Percentiles rank a stretch among this genome's conserved stretches.
Conservation (phyloP, 92 coral and sea anemone species). For the Scolanthus callimorphus region DNA sequence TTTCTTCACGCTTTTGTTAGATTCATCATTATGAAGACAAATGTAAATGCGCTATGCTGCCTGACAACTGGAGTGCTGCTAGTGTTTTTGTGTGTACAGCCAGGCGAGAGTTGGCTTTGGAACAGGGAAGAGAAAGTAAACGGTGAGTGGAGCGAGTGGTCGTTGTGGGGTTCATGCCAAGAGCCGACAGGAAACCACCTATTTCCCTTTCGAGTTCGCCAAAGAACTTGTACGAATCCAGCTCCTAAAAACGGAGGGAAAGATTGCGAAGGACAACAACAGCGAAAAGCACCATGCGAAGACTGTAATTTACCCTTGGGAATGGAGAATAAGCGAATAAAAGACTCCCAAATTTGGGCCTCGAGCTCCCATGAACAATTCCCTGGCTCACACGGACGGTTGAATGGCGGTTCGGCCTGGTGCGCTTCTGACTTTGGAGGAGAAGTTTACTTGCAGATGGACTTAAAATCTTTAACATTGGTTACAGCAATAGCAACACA, state of each 20-base stretch:
- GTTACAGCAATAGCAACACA: constrained; percentile 81
- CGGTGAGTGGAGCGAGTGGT: constrained; percentile 86
- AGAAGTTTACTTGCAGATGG: constrained; percentile 67
- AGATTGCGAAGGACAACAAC: constrained; percentile 56
- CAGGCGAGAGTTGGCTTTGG: constrained; percentile 32
- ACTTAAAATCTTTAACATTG: constrained; percentile 46
- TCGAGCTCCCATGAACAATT: constrained; percentile 62
- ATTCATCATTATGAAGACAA: no score
- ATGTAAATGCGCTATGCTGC: no score
- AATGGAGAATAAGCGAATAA: constrained; percentile 55
- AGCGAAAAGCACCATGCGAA: constrained; percentile 55
- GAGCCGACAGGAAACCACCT: constrained; percentile 16
- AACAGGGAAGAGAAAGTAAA: constrained; percentile 30
- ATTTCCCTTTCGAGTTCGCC: constrained; percentile 61
- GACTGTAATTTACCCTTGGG: constrained; percentile 72
- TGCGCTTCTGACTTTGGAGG: constrained; percentile 48
- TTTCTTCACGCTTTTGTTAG: no score
- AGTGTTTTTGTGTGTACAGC: constrained; percentile 6
- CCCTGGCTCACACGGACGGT: constrained; percentile 54
- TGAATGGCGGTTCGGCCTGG: constrained; percentile 85
- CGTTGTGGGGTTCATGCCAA: constrained; percentile 73
- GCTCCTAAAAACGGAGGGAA: constrained; percentile 72
- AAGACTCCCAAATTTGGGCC: constrained; percentile 51
- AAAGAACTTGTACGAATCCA: constrained; percentile 72
- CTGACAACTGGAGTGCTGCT: no score